Percentiles rank a stretch among this genome's conserved stretches.
Evolutionary conservation across 1,140 invertebrate genomes (phyloP).

Genomic region (Sitophilus oryzae): DNA sequence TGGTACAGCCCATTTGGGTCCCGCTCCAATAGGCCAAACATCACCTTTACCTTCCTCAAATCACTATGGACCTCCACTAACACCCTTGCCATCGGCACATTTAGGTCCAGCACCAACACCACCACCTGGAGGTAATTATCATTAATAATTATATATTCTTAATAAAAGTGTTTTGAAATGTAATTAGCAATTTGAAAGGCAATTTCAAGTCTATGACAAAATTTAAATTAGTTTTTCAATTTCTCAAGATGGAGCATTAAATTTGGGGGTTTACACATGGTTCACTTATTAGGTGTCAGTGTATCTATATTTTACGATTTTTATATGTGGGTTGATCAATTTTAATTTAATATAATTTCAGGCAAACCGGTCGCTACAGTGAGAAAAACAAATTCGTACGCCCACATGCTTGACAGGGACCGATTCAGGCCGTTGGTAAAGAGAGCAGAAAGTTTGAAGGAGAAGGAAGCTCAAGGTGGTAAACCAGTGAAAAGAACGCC

Average conservation of each 20-base stretch:
- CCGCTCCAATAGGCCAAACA: not conserved
- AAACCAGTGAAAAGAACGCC: slow-evolving; percentile 83
- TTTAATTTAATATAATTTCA: too few relatives aligned
- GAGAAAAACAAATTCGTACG: slow-evolving; percentile 52
- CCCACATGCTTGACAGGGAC: slow-evolving; percentile 66
- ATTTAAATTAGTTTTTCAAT: too few relatives aligned
- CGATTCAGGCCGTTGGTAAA: slow-evolving; percentile 61
- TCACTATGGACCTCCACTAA: not conserved
- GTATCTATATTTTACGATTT: too few relatives aligned
- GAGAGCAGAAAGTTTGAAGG: slow-evolving; percentile 83
- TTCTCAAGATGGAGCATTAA: too few relatives aligned
- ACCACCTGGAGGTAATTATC: too few relatives aligned
- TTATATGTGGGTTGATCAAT: too few relatives aligned
- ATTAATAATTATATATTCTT: too few relatives aligned
- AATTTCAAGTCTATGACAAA: too few relatives aligned
- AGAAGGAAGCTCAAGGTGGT: slow-evolving; percentile 63
- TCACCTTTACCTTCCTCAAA: not conserved
- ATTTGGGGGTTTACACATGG: too few relatives aligned
- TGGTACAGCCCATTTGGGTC: not conserved
- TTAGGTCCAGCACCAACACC: not conserved
- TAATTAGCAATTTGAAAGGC: too few relatives aligned
- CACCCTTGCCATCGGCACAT: not conserved
- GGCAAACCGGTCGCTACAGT: slow-evolving; percentile 17
- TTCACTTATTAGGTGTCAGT: too few relatives aligned
- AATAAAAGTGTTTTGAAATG: too few relatives aligned